Base-by-base conservation (phyloP, 2,888 invertebrate genomes). In the Reticulitermes lucifugus region DNA sequence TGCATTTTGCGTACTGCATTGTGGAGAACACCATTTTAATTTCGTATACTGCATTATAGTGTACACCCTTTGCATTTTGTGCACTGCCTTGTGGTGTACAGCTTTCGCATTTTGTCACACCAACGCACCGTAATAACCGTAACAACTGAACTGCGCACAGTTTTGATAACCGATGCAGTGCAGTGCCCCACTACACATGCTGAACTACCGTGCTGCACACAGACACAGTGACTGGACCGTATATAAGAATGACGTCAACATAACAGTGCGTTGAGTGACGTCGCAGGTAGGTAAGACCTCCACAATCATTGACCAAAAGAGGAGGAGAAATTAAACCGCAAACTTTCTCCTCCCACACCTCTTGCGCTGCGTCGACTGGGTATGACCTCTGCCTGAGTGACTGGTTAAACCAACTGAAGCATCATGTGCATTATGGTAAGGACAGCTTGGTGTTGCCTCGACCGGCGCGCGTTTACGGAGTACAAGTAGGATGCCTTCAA, bases 251-350 rank as follows among this genome's bases (percentile, higher is more conserved):
- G 25, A 77, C 77, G 77, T 77, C 2, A 77, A 46, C 73, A 2
- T 41, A 25, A 73, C 73, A 29, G 41, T 73, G 43, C 77, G 43
- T 77, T n/a, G 35, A 18, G n/a, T 77, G 77, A 77, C 77, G 77
- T 77, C 46, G 77, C 7, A 25, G 6, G n/a, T 18, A 22, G 22
- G 77, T n/a, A 41, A 29, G 14, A 80, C 80, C 14, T 60, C 22
- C 80, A 60, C 80, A 35, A 22, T 77, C 70, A 70, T 70, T 81
- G 81, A 43, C 81, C 81, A 81, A 43, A 81, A 81, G 35, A 41
- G 70, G 81, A 43, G 25, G 59, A 59, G 29, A 59, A 29, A 25
- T 12, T 12, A 22, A n/a, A 10, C 22, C 9, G 77, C 22, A 43
- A 77, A 25, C 6, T 12, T 22, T 46, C 6, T 22, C 79, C 55